Evolutionary conservation across 2,113 vertebrate species (phyloP), one percentile per base, ranked within the genome.

Genomic region (Ammodytes dubius): DNA sequence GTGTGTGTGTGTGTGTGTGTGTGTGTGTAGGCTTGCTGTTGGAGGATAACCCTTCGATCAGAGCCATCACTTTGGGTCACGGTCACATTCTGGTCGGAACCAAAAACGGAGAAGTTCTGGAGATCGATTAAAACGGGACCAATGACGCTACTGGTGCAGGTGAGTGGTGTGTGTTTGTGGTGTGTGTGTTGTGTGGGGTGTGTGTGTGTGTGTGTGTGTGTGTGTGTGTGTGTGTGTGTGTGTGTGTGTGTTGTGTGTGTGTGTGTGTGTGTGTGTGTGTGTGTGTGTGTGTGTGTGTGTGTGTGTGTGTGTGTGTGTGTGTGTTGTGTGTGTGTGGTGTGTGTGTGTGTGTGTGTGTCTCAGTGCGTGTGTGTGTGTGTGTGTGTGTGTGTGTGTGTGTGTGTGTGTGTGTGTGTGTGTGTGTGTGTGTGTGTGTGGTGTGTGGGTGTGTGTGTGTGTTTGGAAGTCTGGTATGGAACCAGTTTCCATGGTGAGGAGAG

Each of bases 31-130:
- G 98, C 49, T 94, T 99, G 58, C 95, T 99, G 69, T 92, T 99
- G 85, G 98, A 99, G 92, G 98, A 99, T 87, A 99, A 99, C 88
- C 98, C 98, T 39, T 99, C 98, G 54, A 97, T 99, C 83, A 95
- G 98, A 87, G 98, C 98, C 84, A 98, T 99, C 91, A 97, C 96
- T 65, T 92, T 99, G 84, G 98, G 98, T 61, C 98, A 99, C 71
- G 98, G 98, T 35, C 98, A 98, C 91, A 99, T 99, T 85, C 93
- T 99, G 61, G 98, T 99, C 46, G 98, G 98, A 86, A 99, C 98
- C 46, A 99, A 97, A 91, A 99, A 99, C 42, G 97, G 98, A 91
- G 98, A 99, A 87, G 96, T 99, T 90, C 95, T 99, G 83, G 98
- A 99, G 94, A 98, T 99, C 1, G 98, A 98, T 91, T 91, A 99